Base-by-base conservation (phyloP, 1,140 invertebrate species). In the Contarinia nasturtii region DNA sequence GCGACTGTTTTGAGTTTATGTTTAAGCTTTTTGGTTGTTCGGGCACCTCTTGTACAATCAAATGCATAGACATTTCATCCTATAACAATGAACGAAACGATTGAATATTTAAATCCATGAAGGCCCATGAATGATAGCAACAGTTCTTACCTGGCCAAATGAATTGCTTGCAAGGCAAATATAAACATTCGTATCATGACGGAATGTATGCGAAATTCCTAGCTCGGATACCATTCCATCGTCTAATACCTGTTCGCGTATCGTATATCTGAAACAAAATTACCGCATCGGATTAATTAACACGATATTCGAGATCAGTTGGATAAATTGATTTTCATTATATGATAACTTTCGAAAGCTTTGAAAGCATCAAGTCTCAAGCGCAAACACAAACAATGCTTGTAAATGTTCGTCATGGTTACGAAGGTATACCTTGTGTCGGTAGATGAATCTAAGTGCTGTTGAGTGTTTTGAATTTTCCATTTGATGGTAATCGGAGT, bases 11-110 rank as follows among this genome's bases (percentile, higher is more conserved):
- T 48, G 87, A 84, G 49, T 80, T 77, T n/a, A 90, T 79, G 51
- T 79, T 73, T 41, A 90, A 75, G 59, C 87, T 86, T 57, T 80
- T 78, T 12, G 87, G 86, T 55, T 85, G 77, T 63, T 91, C 87
- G 2, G 87, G 87, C 19, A 81, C 88, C 67, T 78, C 90, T 77
- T 93, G 87, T 10, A 95, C 86, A 44, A 87, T 81, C 10, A 96
- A 71, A 55, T 89, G 82, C 58, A 92, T 88, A 19, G 79, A 80
- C 74, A 90, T 87, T 59, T 91, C 81, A 57, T 94, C 90, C 53
- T 63, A 27, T 27, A 27, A 5, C 10, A 27, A 5, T 10, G 27
- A 27, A 27, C n/a, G n/a, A n/a, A n/a, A n/a, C n/a, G n/a, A n/a
- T n/a, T n/a, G n/a, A n/a, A n/a, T n/a, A n/a, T n/a, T n/a, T n/a